A percentile compares a stretch with the other conserved stretches of the same genome.
These are phyloP conservation scores for Parauchenoglanis ngamensis DNA, from an alignment of 2,797 vertebrate species.

Conservation along the genomic window DNA sequence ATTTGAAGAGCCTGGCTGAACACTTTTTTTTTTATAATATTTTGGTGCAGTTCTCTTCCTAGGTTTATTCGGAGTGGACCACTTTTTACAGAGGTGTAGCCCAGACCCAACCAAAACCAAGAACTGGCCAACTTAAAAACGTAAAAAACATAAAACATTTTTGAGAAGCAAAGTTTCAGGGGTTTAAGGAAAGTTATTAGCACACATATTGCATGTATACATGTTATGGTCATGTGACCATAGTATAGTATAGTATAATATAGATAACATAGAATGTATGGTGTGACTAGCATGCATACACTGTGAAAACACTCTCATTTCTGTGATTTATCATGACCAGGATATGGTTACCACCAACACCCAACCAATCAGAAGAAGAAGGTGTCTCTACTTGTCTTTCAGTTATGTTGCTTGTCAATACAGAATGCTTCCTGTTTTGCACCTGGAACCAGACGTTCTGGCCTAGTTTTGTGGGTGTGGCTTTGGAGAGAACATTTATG, in stretches of 20 bases:
- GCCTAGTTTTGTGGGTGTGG: not conserved
- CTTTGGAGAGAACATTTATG: not conserved
- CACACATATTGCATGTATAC: not conserved
- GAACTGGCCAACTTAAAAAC: not conserved
- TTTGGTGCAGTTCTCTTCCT: not conserved
- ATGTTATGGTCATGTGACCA: not conserved
- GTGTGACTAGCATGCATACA: not conserved
- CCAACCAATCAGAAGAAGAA: not conserved
- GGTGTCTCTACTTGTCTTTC: not conserved
- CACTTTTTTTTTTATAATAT: not conserved
- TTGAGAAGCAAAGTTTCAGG: not conserved
- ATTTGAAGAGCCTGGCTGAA: conserved; percentile 30
- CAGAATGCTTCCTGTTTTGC: not conserved
- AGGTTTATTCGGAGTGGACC: not conserved
- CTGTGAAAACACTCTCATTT: not conserved
- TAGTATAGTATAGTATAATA: not conserved
- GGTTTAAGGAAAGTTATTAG: not conserved
- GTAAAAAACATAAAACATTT: not conserved
- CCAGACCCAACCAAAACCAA: not conserved
- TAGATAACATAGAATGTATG: not conserved
- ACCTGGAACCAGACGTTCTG: not conserved
- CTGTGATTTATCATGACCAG: not conserved
- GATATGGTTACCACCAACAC: not conserved
- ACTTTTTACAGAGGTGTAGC: not conserved
- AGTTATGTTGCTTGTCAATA: not conserved